Evolutionary conservation across 30 jellyfish, hydroid and myxozoan species (phyloP).

Genomic region (Clytia hemisphaerica): DNA sequence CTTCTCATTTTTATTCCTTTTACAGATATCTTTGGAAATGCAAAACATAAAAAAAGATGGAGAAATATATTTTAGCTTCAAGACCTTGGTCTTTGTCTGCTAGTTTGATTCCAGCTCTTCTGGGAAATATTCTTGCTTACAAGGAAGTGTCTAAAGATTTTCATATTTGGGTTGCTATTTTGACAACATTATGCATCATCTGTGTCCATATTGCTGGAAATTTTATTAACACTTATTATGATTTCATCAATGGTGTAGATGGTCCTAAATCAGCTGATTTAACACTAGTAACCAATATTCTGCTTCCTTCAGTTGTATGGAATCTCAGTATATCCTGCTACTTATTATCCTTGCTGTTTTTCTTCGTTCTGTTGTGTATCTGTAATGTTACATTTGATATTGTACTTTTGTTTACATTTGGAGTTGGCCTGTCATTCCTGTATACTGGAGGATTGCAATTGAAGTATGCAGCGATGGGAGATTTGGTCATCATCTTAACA

Average conservation of each 20-base stretch:
- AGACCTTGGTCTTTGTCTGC: slow-evolving; percentile 98
- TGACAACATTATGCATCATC: slow-evolving; percentile 1
- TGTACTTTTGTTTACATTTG: slow-evolving; percentile 59
- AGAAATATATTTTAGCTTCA: slow-evolving; percentile 49
- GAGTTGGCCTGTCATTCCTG: slow-evolving; percentile 69
- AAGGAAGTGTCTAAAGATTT: slow-evolving; percentile 26
- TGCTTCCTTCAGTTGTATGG: slow-evolving; percentile 53
- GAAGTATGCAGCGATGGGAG: slow-evolving; percentile 87
- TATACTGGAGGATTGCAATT: slow-evolving; percentile 87
- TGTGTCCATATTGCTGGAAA: slow-evolving; percentile 50
- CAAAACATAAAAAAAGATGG: background rate
- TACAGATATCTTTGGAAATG: background rate
- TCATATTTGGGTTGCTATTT: background rate
- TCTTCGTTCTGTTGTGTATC: slow-evolving; percentile 31
- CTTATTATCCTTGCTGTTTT: slow-evolving; percentile 43
- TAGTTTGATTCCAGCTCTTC: slow-evolving; percentile 64
- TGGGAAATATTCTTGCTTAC: slow-evolving; percentile 60
- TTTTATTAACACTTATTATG: slow-evolving; percentile 74
- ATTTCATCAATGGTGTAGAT: slow-evolving; percentile 58
- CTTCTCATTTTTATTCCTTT: background rate
- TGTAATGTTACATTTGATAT: slow-evolving; percentile 47
- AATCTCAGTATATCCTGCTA: slow-evolving; percentile 47
- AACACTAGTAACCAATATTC: slow-evolving; percentile 57
- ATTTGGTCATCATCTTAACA: slow-evolving; percentile 55
- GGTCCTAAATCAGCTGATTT: slow-evolving; percentile 61